Evolutionary conservation across 2,888 invertebrate species (phyloP).

Genomic region (Eristalis tenax): DNA sequence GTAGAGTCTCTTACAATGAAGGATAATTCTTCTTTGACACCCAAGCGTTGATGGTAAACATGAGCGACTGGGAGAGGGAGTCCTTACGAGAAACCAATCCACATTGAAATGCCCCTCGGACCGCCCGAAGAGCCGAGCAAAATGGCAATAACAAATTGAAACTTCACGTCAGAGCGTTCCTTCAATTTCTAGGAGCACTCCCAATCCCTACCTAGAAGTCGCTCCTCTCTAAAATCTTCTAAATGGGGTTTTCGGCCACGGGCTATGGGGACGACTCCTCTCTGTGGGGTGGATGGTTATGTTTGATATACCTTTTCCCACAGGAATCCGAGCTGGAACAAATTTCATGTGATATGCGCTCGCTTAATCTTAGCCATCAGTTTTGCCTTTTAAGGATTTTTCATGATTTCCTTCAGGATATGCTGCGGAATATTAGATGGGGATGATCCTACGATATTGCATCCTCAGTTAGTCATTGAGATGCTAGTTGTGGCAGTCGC

Average conservation of each 20-base stretch:
- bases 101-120: neutral
- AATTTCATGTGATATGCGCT: slow-evolving; percentile 42
- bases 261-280: neutral
- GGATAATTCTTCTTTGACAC: slow-evolving; percentile 26
- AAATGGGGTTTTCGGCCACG: slow-evolving; percentile 24
- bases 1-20: slow-evolving; percentile 8
- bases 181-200: neutral
- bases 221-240: slow-evolving; percentile 17
- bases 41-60: slow-evolving; percentile 24
- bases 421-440: slow-evolving; percentile 25
- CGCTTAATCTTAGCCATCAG: slow-evolving; percentile 41
- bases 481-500: neutral
- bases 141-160: slow-evolving; percentile 18
- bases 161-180: slow-evolving; percentile 20
- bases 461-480: slow-evolving; percentile 15
- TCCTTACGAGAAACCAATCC: neutral
- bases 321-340: slow-evolving; percentile 37
- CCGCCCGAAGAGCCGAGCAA: neutral
- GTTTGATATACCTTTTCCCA: slow-evolving; percentile 25
- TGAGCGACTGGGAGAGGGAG: neutral
- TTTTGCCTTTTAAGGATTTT: slow-evolving; percentile 39
- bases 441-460: slow-evolving; percentile 60
- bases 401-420: slow-evolving; percentile 51
- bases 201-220: neutral
- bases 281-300: neutral